Percentiles rank a stretch among this genome's conserved stretches.
Evolutionary conservation across 2,113 vertebrate species (phyloP).

Genomic region (Rafetus swinhoei): DNA sequence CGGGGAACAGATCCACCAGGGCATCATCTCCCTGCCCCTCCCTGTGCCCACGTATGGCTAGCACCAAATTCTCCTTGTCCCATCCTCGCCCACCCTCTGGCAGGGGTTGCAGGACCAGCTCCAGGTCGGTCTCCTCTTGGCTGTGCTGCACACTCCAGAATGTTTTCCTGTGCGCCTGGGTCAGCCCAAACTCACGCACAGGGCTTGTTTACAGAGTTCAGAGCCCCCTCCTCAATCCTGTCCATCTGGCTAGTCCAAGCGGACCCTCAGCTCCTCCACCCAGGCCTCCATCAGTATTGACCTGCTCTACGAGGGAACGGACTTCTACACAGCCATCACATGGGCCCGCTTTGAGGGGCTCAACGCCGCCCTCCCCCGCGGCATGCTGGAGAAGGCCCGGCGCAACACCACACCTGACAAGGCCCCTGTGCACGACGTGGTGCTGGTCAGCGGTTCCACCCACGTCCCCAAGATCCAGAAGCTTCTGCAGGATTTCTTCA

Average conservation of each 20-base stretch:
- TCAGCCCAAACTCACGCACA: no score
- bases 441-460: slow-evolving; percentile 91
- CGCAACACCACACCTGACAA: slow-evolving; percentile 92
- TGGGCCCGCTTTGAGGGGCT: slow-evolving; percentile 92
- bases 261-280: slow-evolving; percentile 92
- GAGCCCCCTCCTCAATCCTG: no score
- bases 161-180: no score
- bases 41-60: no score
- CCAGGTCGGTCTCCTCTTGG: no score
- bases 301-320: slow-evolving; percentile 88
- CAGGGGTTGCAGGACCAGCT: no score
- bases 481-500: slow-evolving; percentile 91
- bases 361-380: slow-evolving; percentile 90
- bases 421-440: slow-evolving; percentile 90
- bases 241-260: slow-evolving; percentile 77
- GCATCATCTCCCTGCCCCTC: no score
- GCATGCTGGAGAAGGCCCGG: slow-evolving; percentile 91
- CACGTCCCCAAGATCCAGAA: slow-evolving; percentile 94
- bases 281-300: slow-evolving; percentile 94
- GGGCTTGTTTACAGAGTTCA: no score
- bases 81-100: no score
- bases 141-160: no score
- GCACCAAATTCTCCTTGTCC: no score
- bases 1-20: no score
- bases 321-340: slow-evolving; percentile 94